These are phyloP conservation scores for Craterocephalus amniculus DNA, from an alignment of 2,797 vertebrate genomes.

Conservation along the genomic window DNA sequence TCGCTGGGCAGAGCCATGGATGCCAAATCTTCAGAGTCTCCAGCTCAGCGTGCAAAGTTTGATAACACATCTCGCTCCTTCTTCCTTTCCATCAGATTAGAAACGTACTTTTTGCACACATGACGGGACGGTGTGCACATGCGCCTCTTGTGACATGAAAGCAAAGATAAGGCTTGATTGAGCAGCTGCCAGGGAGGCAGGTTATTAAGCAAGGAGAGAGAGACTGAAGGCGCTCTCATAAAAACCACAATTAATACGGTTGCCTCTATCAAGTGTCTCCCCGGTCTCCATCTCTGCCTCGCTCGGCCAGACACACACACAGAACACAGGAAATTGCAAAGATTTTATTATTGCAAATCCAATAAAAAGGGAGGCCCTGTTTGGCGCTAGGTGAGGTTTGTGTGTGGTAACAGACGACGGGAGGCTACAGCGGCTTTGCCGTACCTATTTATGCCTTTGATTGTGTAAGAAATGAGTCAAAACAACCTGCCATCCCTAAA, in stretches of 20 bases:
- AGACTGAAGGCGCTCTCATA: conserved; percentile 73
- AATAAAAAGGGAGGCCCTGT: conserved; percentile 77
- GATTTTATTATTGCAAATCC: conserved; percentile 86
- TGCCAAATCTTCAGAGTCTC: conserved; percentile 21
- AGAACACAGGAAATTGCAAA: conserved; percentile 87
- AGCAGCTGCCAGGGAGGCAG: conserved; percentile 79
- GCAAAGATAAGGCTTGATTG: conserved; percentile 83
- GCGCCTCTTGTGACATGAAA: conserved; percentile 68
- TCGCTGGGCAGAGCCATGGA: conserved; percentile 1
- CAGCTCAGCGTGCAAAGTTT: background rate
- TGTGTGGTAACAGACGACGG: conserved; percentile 34
- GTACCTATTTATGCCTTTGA: conserved; percentile 18
- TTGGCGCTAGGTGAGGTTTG: conserved; percentile 57
- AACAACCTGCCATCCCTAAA: conserved; percentile 2
- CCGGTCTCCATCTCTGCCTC: conserved; percentile 68
- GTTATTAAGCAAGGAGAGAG: conserved; percentile 82
- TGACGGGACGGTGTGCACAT: conserved; percentile 6
- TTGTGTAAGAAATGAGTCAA: conserved; percentile 30
- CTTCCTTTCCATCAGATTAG: conserved; percentile 47
- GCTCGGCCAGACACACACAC: conserved; percentile 61
- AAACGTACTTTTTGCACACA: conserved; percentile 44
- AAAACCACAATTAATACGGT: conserved; percentile 84
- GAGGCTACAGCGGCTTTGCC: conserved; percentile 25
- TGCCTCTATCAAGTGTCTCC: conserved; percentile 78
- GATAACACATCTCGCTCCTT: conserved; percentile 44